Base-by-base conservation (phyloP, 2,113 vertebrate genomes). In the Shinisaurus crocodilurus region DNA sequence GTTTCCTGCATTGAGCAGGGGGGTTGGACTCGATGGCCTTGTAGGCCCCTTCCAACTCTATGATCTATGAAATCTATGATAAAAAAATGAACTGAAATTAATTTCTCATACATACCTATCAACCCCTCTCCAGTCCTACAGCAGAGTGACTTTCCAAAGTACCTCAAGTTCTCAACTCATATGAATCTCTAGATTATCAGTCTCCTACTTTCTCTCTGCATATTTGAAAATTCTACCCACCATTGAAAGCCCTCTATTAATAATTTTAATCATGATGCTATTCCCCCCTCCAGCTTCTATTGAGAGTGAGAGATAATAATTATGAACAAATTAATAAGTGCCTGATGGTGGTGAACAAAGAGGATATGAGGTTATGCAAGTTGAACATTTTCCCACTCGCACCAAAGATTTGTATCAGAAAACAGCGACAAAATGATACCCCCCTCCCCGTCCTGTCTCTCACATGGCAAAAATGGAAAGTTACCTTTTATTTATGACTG, bases 401-500 rank as follows among this genome's bases (percentile, higher is more conserved):
- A 81, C 89, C 75, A 89, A 18, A 29, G 1, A 83, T 94, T 91
- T 92, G 43, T 20, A 65, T 87, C 77, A 54, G 72, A 94, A 94
- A 95, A 92, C 83, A 93, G 92, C 67, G 89, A 86, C 75, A 95
- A 67, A 93, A 94, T 91, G 81, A 90, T 91, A 50, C 18, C 72
- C 94, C 94, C 92, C 84, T 76, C 75, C 60, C 69, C 72, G 13
- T 54, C 37, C 12, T 32, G 65, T 91, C 60, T 91, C 94, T 86
- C 83, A 93, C 92, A 93, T 72, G 50, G 85, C 16, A 96, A 95
- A 95, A 93, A 87, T 72, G 23, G 72, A 95, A 95, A 96, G 86
- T 95, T 97, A 94, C 60, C 86, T 95, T 96, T 96, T 96, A 96
- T 96, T 96, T 96, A 96, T 92, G 94, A 94, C 88, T 91, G 94